Evolutionary conservation across 2,888 invertebrate genomes (phyloP), one percentile per base, ranked within the genome.

Genomic region (Drosophila maculinotata): DNA sequence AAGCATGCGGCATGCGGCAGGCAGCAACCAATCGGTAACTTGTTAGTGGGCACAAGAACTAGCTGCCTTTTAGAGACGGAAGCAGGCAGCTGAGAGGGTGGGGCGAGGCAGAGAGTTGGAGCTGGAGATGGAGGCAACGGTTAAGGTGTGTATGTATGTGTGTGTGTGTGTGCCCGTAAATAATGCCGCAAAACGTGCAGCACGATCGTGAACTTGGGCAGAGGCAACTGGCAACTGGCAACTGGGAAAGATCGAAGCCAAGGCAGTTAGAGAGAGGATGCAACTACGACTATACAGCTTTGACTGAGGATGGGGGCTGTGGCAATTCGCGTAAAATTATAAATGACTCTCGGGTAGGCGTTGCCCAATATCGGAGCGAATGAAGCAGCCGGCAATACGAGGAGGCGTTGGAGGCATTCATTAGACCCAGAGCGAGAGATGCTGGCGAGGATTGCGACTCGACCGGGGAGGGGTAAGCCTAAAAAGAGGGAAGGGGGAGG

Each of bases 331-430:
- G 81, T 66, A 75, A 77, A 79, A 79, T 79, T 79, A 84, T 84
- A 79, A 84, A 79, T 78, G 85, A 81, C 67, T 81, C 69, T 77
- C 41, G 63, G 62, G 79, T 74, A 85, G 79, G 79, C 85, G 79
- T 81, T 65, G 82, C 82, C 82, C 82, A 79, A 85, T 85, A 81
- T 79, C 70, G 66, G 28, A 60, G 60, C 67, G 65, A 77, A 76
- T 71, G 76, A 64, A 79, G 67, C 72, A 79, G 73, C 62, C 60
- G 56, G 69, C 66, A 64, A 53, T 72, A 57, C 53, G 45, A 70
- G 60, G 68, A 68, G 80, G 62, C 58, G 60, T 67, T 79, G 72
- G 83, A 63, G 72, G 72, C 84, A 79, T 83, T 79, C 80, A 83
- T 83, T 78, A 76, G 76, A 83, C 51, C 8, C 72, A 51, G 42